A percentile compares a stretch with the other conserved stretches of the same genome.
These are phyloP conservation scores for Drosophila setifemur DNA, from an alignment of 1,140 invertebrate species.

Conservation along the genomic window DNA sequence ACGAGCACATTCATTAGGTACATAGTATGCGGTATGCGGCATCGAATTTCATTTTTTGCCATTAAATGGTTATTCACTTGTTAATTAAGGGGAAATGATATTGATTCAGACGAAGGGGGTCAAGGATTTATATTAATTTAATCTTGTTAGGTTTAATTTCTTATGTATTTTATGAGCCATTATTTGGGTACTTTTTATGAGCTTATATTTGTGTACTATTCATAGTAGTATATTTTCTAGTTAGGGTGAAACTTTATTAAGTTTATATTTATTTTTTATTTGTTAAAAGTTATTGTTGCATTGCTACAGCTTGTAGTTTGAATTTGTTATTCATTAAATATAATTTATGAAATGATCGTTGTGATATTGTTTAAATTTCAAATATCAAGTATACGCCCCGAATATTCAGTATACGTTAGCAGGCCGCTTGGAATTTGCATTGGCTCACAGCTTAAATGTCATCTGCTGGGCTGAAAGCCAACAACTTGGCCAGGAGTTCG, in stretches of 20 bases:
- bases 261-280: no score
- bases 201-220: no score
- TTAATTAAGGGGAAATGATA: conserved; percentile 14
- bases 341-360: no score
- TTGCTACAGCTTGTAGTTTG: no score
- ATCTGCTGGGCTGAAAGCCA: conserved; percentile 28
- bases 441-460: conserved; percentile 56
- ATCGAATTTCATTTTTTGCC: conserved; percentile 28
- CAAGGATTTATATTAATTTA: conserved; percentile 13
- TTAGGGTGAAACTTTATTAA: no score
- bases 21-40: not conserved
- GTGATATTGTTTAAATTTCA: no score
- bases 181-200: no score
- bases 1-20: conserved; percentile 21
- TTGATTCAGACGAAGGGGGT: conserved; percentile 14
- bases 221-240: no score
- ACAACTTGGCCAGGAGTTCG: conserved; percentile 1
- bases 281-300: no score
- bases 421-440: not conserved
- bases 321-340: no score
- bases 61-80: conserved; percentile 23
- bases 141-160: no score
- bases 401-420: conserved; percentile 7
- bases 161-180: no score
- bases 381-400: conserved; percentile 14